Evolutionary conservation across 2,888 invertebrate genomes (phyloP).

Genomic region (Bibio marci): DNA sequence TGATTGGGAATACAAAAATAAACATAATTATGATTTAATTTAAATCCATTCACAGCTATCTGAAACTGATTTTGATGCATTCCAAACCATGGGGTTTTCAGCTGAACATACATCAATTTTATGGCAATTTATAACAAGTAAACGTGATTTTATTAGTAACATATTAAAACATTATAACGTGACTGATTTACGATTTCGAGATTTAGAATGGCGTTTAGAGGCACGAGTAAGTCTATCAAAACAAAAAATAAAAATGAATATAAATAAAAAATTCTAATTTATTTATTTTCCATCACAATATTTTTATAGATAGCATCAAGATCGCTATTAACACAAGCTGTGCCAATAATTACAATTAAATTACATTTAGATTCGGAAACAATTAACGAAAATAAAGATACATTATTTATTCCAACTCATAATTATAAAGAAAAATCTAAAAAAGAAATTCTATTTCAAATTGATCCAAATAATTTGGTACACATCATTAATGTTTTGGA

Average conservation of each 20-base stretch:
- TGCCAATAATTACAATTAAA: conserved; percentile 41
- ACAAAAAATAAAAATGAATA: no score
- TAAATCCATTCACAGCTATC: conserved; percentile 10
- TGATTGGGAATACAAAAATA: no score
- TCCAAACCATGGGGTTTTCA: conserved; percentile 16
- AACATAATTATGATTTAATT: no score
- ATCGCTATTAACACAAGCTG: conserved; percentile 36
- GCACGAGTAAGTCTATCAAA: conserved; percentile 37
- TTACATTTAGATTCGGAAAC: conserved; percentile 31
- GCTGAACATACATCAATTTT: conserved; percentile 20
- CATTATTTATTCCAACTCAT: conserved; percentile 10
- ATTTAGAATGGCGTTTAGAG: conserved; percentile 51
- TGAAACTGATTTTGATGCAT: conserved; percentile 15
- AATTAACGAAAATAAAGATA: conserved; percentile 23
- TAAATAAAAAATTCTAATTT: background rate
- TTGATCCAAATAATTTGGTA: conserved; percentile 41
- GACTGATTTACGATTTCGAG: conserved; percentile 25
- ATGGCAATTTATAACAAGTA: conserved; percentile 24
- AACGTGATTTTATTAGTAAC: conserved; percentile 22
- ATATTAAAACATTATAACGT: conserved; percentile 24
- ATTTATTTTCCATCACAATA: conserved; percentile 6
- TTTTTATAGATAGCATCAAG: conserved; percentile 35
- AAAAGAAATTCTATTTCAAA: conserved; percentile 33
- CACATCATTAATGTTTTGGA: conserved; percentile 45
- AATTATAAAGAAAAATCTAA: conserved; percentile 19